phyloP scores from a whole-genome alignment of 1,140 invertebrate genomes.

The Chlorops oryzae region DNA sequence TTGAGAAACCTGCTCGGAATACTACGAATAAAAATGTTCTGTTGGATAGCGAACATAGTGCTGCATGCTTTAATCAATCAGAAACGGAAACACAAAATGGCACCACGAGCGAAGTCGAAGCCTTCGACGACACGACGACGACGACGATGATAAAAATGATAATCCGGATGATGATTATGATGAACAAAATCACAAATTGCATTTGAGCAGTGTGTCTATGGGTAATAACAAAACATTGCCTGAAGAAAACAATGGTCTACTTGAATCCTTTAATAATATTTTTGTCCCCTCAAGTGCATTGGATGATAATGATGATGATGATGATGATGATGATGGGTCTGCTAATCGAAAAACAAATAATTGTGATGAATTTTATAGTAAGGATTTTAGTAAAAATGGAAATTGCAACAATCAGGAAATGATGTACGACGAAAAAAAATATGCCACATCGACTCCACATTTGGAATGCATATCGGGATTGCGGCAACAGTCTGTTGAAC shows the following conservation, averaged over 20 bases:
- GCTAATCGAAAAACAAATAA: constrained; percentile 10
- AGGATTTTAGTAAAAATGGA: not conserved
- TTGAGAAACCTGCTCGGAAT: not conserved
- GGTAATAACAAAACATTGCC: constrained; percentile 14
- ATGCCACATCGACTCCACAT: constrained; percentile 3
- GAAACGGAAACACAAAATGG: not conserved
- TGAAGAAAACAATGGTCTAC: constrained; percentile 28
- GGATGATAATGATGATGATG: not conserved
- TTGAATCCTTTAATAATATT: constrained; percentile 36
- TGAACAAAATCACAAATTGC: not conserved
- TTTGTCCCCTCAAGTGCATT: not conserved
- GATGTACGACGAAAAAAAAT: not conserved
- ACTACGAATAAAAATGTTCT: not conserved
- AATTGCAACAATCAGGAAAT: not conserved
- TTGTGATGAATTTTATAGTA: constrained; percentile 3
- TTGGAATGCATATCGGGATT: constrained; percentile 29
- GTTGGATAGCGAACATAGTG: not conserved
- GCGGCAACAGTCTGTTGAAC: constrained; percentile 14
- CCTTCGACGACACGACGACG: not conserved
- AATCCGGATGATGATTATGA: constrained; percentile 7
- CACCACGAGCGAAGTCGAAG: not conserved
- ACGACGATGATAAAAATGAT: constrained; percentile 9
- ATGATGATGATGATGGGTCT: not conserved
- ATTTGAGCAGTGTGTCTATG: not conserved
- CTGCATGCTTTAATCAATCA: not conserved